These are phyloP conservation scores for Epinotia bilunana DNA, from an alignment of 2,888 invertebrate species.

Conservation along the genomic window DNA sequence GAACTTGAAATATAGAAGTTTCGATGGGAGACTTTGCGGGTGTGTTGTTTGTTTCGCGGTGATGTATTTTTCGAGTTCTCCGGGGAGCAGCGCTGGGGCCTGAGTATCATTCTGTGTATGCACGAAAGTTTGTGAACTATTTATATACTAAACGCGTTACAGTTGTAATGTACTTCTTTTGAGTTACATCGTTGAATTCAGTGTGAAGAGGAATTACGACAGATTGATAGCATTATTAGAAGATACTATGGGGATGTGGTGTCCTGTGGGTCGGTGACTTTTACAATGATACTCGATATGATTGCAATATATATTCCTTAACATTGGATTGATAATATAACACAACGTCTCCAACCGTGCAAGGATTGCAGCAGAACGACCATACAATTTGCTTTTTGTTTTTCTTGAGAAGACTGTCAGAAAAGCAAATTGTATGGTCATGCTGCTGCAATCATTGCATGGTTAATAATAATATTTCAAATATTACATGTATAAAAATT, in stretches of 20 bases:
- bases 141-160: constrained; percentile 10
- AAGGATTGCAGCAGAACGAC: too few species aligned
- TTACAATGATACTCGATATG: too few species aligned
- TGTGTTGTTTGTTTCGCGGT: constrained; percentile 67
- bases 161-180: background rate
- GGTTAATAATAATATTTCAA: too few species aligned
- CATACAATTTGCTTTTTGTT: too few species aligned
- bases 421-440: too few species aligned
- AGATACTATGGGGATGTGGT: background rate
- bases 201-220: background rate
- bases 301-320: too few species aligned
- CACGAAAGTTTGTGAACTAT: constrained; percentile 29
- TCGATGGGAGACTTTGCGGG: constrained; percentile 60
- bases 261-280: too few species aligned
- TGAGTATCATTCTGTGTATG: constrained; percentile 36
- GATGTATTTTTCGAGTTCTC: constrained; percentile 51
- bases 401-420: too few species aligned
- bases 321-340: too few species aligned
- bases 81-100: constrained; percentile 11
- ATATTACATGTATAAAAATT: too few species aligned
- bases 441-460: too few species aligned
- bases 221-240: background rate
- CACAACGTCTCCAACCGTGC: too few species aligned
- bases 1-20: constrained; percentile 80
- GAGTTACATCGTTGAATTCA: background rate